Conservation (phyloP, 2,888 invertebrate species). For the Crematogaster levior region DNA sequence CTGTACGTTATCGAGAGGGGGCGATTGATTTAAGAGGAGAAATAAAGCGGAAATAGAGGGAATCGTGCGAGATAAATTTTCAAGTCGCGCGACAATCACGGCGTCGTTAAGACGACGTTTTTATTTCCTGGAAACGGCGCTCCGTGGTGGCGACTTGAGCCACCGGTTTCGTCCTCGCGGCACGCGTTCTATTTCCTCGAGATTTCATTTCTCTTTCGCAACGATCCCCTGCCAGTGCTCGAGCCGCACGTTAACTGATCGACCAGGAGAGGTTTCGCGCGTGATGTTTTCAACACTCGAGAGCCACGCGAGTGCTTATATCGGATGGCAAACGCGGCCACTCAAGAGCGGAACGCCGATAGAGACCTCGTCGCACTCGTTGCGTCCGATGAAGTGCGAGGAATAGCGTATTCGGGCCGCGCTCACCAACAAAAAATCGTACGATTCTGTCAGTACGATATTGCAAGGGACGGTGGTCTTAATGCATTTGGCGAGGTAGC, state of each 20-base stretch:
- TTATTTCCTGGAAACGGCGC: conserved; percentile 54
- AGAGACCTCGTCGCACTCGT: conserved; percentile 19
- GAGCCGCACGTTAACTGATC: conserved; percentile 40
- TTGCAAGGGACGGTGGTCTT: conserved; percentile 80
- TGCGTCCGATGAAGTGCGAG: conserved; percentile 56
- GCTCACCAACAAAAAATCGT: conserved; percentile 48
- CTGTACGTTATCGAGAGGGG: neutral
- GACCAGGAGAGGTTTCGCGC: conserved; percentile 15
- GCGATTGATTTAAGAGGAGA: neutral
- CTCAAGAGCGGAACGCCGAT: neutral
- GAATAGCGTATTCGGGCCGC: conserved; percentile 56
- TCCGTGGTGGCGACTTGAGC: conserved; percentile 63
- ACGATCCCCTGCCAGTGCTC: neutral
- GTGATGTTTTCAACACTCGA: conserved; percentile 43
- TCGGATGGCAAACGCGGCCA: conserved; percentile 32
- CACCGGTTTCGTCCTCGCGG: conserved; percentile 53
- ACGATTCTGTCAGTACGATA: conserved; percentile 78
- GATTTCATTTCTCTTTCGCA: conserved; percentile 47
- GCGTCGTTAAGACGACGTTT: conserved; percentile 40
- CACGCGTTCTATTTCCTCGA: conserved; percentile 73
- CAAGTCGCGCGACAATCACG: neutral
- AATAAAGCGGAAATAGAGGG: neutral
- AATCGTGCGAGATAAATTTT: conserved; percentile 12
- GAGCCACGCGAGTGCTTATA: conserved; percentile 26
- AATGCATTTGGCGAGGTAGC: conserved; percentile 84